Base-by-base conservation (phyloP, 1,140 invertebrate species). In the Ooceraea biroi region DNA sequence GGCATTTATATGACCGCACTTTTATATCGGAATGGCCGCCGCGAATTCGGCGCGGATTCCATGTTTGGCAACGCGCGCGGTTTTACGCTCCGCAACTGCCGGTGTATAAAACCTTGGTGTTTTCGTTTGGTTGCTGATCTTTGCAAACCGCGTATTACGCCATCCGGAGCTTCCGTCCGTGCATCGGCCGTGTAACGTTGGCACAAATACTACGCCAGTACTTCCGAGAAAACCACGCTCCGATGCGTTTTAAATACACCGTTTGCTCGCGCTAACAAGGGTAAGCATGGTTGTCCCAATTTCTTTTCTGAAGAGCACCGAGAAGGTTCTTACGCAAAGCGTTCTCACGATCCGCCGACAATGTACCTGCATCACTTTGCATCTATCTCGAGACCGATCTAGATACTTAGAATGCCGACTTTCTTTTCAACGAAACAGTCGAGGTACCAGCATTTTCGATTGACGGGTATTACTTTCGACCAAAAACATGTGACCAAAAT, bases 1-100 rank as follows among this genome's bases (percentile, higher is more conserved):
- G n/a, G n/a, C 50, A 88, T 92, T n/a, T n/a, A n/a, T 89, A 90
- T 85, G 86, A 90, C 83, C 83, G 77, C 74, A 80, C 80, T 88
- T 91, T 91, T 87, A 88, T n/a, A 88, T 74, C 63, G 83, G n/a
- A n/a, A 22, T 7, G 17, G 14, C 5, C 50, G 72, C n/a, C 83
- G 58, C 66, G 71, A 84, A 83, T 85, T n/a, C n/a, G 73, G 83
- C 85, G 66, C 55, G 46, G 27, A 36, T 41, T 36, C 41, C 50
- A 25, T 30, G 71, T 36, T 48, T 30, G 27, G n/a, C 22, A 57
- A 55, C 46, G 7, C 14, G 1, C 22, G 27, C 19, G 60, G 50
- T 83, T 85, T 57, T 63, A 63, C 55, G 36, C 36, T 22, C n/a
- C 25, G 52, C 12, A 46, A n/a, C 25, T 25, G 22, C 27, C 19